These are phyloP conservation scores for Diogma glabrata DNA, from an alignment of 2,888 invertebrate species.

Conservation along the genomic window DNA sequence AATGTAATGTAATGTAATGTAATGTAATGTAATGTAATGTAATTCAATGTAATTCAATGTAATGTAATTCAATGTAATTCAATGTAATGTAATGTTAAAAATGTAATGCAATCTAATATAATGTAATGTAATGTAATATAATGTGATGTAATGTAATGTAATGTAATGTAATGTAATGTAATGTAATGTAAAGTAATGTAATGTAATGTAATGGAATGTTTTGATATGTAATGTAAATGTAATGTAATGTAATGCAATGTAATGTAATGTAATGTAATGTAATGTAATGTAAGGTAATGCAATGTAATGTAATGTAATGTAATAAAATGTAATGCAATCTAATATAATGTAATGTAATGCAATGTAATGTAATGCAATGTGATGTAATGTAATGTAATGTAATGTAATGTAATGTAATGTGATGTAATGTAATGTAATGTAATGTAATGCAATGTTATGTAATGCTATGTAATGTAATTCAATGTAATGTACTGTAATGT, in stretches of 20 bases:
- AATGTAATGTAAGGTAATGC: neutral
- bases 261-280: slow-evolving; percentile 2
- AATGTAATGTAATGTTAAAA: neutral
- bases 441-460: neutral
- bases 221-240: neutral
- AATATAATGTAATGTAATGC: neutral
- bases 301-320: neutral
- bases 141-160: neutral
- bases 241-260: slow-evolving; percentile 2
- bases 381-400: neutral
- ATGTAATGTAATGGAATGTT: neutral
- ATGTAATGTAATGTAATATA: neutral
- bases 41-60: neutral
- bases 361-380: neutral
- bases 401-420: neutral
- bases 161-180: neutral
- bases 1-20: neutral
- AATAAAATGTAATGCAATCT: neutral
- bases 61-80: neutral
- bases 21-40: neutral
- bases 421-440: neutral
- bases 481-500: neutral
- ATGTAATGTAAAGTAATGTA: neutral
- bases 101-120: neutral
- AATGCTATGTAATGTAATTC: neutral